A percentile compares a stretch with the other conserved stretches of the same genome.
These are phyloP conservation scores for Lota lota DNA, from an alignment of 2,113 vertebrate species.

Conservation along the genomic window DNA sequence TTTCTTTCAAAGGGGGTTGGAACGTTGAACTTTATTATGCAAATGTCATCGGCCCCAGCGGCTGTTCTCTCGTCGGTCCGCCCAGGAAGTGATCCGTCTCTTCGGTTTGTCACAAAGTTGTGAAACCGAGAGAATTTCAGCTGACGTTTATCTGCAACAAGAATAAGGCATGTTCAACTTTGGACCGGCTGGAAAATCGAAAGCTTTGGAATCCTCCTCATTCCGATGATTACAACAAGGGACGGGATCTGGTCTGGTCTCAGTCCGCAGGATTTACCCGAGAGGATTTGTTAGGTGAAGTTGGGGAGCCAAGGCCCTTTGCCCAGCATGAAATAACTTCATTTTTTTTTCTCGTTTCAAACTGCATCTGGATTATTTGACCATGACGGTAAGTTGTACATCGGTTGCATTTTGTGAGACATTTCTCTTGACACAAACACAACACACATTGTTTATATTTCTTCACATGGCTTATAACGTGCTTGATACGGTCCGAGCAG, in stretches of 20 bases:
- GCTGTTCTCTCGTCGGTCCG: conserved; percentile 54
- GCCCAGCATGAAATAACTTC: conserved; percentile 20
- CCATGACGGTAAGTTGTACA: conserved; percentile 72
- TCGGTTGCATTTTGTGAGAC: conserved; percentile 14
- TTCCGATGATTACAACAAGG: conserved; percentile 10
- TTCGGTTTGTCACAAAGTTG: conserved; percentile 25
- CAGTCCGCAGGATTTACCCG: conserved; percentile 14
- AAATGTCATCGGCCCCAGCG: too few relatives aligned
- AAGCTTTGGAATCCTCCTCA: not conserved
- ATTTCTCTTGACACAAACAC: conserved; percentile 15
- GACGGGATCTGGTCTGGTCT: conserved; percentile 51
- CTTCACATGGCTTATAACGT: too few relatives aligned
- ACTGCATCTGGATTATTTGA: conserved; percentile 46
- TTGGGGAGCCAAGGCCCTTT: not conserved
- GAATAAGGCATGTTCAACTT: not conserved
- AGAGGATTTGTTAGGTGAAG: not conserved
- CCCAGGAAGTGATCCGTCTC: conserved; percentile 68
- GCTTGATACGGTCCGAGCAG: too few relatives aligned
- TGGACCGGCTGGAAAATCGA: not conserved
- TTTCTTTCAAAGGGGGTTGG: too few relatives aligned
- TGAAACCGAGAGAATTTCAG: not conserved
- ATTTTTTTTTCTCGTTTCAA: conserved; percentile 15
- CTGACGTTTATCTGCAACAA: not conserved
- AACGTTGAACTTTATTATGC: too few relatives aligned
- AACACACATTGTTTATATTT: too few relatives aligned